A percentile compares a stretch with the other conserved stretches of the same genome.
Conservation (phyloP, 2,888 invertebrate species). For the Smittia sp. region DNA sequence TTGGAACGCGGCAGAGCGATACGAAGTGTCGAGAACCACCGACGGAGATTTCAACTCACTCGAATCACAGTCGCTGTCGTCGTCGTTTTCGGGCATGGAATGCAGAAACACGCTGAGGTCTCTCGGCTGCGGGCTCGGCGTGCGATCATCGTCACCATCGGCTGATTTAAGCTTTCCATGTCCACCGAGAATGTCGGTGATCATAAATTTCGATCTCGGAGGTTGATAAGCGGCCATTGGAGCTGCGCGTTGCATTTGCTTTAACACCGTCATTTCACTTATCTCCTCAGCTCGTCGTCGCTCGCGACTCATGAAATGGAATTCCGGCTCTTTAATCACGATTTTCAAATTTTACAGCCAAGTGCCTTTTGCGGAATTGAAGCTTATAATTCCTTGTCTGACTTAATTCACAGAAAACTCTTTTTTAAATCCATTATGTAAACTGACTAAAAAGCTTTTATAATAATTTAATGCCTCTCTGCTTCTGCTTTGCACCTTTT, state of each 20-base stretch:
- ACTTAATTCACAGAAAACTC: slow-evolving; percentile 17
- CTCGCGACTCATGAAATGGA: slow-evolving; percentile 26
- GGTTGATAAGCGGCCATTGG: slow-evolving; percentile 62
- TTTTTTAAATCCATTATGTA: slow-evolving; percentile 20
- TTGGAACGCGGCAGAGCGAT: neutral
- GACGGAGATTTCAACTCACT: slow-evolving; percentile 26
- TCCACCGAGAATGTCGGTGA: slow-evolving; percentile 78
- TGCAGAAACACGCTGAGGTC: slow-evolving; percentile 47
- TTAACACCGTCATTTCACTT: slow-evolving; percentile 54
- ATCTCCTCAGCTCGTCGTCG: neutral
- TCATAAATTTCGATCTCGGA: slow-evolving; percentile 81
- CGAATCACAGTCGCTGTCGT: slow-evolving; percentile 51
- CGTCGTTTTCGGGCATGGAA: slow-evolving; percentile 48
- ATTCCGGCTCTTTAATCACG: neutral
- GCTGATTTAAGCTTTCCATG: slow-evolving; percentile 49
- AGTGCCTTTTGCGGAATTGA: slow-evolving; percentile 28
- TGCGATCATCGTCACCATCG: slow-evolving; percentile 52
- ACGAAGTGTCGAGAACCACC: neutral
- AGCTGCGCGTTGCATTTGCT: slow-evolving; percentile 50
- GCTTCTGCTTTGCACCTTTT: slow-evolving; percentile 22
- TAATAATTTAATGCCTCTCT: slow-evolving; percentile 37
- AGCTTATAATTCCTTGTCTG: neutral
- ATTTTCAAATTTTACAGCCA: slow-evolving; percentile 32
- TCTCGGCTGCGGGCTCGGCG: slow-evolving; percentile 51
- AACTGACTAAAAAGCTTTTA: slow-evolving; percentile 36